These are phyloP conservation scores for Drosophila elegans DNA, from an alignment of 1,140 invertebrate genomes.

Conservation along the genomic window DNA sequence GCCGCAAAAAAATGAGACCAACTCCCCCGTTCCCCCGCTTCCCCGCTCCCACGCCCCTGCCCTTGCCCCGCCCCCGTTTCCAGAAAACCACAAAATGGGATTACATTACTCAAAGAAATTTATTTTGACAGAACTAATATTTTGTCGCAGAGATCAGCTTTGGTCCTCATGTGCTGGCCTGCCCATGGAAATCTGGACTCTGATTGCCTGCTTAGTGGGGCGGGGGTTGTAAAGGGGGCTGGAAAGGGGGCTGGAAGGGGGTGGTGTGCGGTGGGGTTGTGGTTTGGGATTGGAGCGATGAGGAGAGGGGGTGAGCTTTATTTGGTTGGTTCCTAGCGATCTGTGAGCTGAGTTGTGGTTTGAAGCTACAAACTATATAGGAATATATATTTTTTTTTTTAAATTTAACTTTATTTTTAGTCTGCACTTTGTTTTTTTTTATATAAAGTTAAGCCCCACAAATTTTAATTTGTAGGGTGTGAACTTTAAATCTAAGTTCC, in stretches of 20 bases:
- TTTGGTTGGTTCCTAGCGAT: neutral
- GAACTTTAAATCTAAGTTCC: no score
- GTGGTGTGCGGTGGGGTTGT: conserved; percentile 6
- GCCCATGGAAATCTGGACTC: conserved; percentile 36
- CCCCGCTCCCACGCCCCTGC: neutral
- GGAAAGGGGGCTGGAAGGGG: neutral
- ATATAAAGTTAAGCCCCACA: no score
- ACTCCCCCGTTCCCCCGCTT: conserved; percentile 6
- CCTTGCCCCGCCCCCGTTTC: conserved; percentile 21
- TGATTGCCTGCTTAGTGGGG: conserved; percentile 32
- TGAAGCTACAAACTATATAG: neutral
- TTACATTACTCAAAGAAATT: conserved; percentile 84
- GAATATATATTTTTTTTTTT: no score
- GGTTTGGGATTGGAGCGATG: neutral
- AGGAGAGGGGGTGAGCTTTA: neutral
- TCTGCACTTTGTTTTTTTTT: no score
- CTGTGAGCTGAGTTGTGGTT: neutral
- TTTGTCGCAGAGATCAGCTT: conserved; percentile 75
- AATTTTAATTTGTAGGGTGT: no score
- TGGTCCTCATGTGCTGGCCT: conserved; percentile 48
- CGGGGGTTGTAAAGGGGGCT: neutral
- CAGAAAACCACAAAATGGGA: conserved; percentile 74
- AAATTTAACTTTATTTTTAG: no score
- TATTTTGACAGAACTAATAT: conserved; percentile 85
- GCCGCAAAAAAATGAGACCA: conserved; percentile 37